phyloP scores from a whole-genome alignment of 2,113 vertebrate genomes.

The Poecile atricapillus region DNA sequence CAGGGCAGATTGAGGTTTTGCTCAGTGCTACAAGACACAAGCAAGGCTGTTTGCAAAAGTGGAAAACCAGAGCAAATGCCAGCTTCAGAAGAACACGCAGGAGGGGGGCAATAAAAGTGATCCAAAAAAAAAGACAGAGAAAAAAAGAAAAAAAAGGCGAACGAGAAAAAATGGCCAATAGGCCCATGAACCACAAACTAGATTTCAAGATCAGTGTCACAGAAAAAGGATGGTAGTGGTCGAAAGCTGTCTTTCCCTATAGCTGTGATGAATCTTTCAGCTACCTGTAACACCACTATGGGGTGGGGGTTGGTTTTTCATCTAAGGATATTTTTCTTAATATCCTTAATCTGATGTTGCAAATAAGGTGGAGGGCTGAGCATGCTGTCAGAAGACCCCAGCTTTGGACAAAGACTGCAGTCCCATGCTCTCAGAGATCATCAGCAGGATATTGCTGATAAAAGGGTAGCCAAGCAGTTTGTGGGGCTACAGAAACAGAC shows the following conservation, averaged over 20 bases:
- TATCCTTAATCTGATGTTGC: neutral
- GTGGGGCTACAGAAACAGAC: neutral
- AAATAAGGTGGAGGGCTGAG: neutral
- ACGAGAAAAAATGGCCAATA: neutral
- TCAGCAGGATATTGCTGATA: neutral
- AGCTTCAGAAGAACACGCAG: neutral
- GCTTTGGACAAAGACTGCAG: neutral
- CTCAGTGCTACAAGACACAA: neutral
- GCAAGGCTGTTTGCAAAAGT: neutral
- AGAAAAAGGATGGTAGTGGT: neutral
- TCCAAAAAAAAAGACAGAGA: neutral
- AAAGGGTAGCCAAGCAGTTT: neutral
- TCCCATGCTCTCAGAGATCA: neutral
- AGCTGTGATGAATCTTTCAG: neutral
- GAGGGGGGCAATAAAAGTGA: accelerated
- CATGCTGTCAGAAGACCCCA: neutral
- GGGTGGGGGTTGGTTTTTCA: neutral
- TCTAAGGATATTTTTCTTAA: neutral
- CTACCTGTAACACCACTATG: neutral
- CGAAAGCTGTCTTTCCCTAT: neutral
- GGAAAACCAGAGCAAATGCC: neutral
- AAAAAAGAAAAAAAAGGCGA: no score
- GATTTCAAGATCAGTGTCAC: neutral
- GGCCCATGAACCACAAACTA: neutral
- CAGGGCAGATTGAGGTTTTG: neutral